Evolutionary conservation across 2,113 vertebrate species (phyloP).

Genomic region (Hylia prasina): DNA sequence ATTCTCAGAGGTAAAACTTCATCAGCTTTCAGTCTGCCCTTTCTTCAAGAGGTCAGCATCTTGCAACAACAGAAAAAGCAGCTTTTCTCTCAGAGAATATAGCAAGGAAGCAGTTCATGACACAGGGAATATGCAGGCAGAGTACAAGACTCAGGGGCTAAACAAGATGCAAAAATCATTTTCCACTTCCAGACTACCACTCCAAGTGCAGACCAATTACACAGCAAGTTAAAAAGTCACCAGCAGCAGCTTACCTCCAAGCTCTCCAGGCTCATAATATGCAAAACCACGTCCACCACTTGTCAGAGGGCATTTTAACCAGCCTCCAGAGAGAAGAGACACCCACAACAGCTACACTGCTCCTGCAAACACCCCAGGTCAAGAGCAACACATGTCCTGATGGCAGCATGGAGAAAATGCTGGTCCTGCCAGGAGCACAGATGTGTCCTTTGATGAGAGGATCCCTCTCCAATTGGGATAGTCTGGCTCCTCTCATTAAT

Average conservation of each 20-base stretch:
- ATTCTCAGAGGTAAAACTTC: background rate
- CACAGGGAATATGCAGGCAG: background rate
- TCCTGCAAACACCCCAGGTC: background rate
- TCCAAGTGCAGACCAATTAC: background rate
- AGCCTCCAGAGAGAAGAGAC: background rate
- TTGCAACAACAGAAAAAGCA: background rate
- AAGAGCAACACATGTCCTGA: background rate
- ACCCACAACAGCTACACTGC: background rate
- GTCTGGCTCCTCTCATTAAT: background rate
- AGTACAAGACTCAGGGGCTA: background rate
- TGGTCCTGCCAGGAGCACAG: background rate
- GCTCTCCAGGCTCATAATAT: background rate
- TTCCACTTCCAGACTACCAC: background rate
- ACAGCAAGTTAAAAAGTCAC: background rate
- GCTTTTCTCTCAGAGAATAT: constrained; percentile 26
- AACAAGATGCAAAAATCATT: background rate
- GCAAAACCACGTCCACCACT: background rate
- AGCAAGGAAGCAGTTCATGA: background rate
- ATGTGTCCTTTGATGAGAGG: background rate
- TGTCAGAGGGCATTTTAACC: background rate
- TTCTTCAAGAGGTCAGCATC: background rate
- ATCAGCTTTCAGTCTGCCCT: background rate
- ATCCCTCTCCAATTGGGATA: background rate
- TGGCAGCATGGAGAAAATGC: fast-evolving
- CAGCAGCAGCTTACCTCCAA: background rate